Conservation (phyloP, 2,113 vertebrate genomes). For the Podarcis raffonei region DNA sequence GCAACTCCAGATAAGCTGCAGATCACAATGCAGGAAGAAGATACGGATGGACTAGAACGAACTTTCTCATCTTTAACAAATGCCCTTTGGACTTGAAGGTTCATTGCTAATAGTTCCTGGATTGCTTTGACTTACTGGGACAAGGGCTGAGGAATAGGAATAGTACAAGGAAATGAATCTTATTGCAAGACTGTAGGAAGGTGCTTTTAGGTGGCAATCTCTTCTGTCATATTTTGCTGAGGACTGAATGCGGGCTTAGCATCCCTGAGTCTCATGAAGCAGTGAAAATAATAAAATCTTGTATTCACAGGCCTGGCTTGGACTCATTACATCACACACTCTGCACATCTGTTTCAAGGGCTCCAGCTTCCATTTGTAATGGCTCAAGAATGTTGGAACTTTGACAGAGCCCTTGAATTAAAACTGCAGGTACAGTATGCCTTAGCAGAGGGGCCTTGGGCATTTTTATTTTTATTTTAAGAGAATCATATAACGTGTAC, state of each 20-base stretch:
- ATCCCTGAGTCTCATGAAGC: background rate
- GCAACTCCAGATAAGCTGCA: too few relatives aligned
- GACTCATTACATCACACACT: slow-evolving; percentile 31
- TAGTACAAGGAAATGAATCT: background rate
- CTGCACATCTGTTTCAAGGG: slow-evolving; percentile 47
- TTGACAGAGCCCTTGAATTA: slow-evolving; percentile 39
- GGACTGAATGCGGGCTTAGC: background rate
- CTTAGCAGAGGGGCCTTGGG: slow-evolving; percentile 16
- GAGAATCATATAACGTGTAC: fast-evolving
- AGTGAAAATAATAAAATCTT: slow-evolving; percentile 20
- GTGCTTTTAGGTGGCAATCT: background rate
- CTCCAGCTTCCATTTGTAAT: slow-evolving; percentile 38
- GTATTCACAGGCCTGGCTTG: slow-evolving; percentile 37
- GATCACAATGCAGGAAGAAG: background rate
- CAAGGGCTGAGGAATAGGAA: background rate
- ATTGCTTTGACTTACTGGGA: slow-evolving; percentile 1
- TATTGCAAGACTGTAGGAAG: background rate
- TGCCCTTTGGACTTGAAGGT: background rate
- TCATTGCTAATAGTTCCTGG: background rate
- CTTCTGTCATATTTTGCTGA: background rate
- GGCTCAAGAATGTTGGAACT: slow-evolving; percentile 37
- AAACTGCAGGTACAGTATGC: slow-evolving; percentile 41
- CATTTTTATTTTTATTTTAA: slow-evolving; percentile 3
- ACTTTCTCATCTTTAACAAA: background rate
- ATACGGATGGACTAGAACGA: background rate